A percentile compares a stretch with the other conserved stretches of the same genome.
Conservation (phyloP, 2,888 invertebrate genomes). For the Platycheirus rosarum region DNA sequence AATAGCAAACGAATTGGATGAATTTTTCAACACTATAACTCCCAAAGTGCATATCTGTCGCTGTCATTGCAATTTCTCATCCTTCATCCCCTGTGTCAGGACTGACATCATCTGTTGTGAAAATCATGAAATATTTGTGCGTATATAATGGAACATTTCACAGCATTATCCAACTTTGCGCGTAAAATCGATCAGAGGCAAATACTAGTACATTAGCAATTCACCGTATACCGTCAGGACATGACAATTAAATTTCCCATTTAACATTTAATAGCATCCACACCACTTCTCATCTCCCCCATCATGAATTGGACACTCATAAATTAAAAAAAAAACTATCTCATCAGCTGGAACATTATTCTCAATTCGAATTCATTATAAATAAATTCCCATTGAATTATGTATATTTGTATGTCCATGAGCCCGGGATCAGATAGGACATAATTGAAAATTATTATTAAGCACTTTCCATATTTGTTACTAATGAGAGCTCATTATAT, state of each 20-base stretch:
- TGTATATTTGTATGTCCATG: too few relatives aligned
- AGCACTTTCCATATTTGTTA: conserved; percentile 74
- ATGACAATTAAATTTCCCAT: conserved; percentile 52
- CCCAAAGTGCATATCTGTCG: conserved; percentile 38
- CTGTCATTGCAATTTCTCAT: neutral
- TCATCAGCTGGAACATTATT: conserved; percentile 72
- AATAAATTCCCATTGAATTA: conserved; percentile 37
- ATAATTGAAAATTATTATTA: conserved; percentile 72
- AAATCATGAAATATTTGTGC: neutral
- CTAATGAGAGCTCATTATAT: conserved; percentile 72
- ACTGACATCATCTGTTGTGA: neutral
- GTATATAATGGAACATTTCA: conserved; percentile 21
- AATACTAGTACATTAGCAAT: conserved; percentile 17
- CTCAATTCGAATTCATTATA: conserved; percentile 68
- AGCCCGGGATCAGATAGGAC: conserved; percentile 72
- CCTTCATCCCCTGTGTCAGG: conserved; percentile 6
- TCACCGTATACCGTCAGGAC: conserved; percentile 2
- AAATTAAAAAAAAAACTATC: conserved; percentile 60
- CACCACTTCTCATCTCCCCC: neutral
- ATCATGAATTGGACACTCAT: neutral
- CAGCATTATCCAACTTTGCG: conserved; percentile 7
- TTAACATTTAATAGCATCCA: conserved; percentile 51
- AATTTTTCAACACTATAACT: conserved; percentile 53
- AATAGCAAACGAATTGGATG: conserved; percentile 44
- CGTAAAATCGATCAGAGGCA: conserved; percentile 57